phyloP scores from a whole-genome alignment of 2,113 vertebrate species.

The Pseudorhombus dupliciocellatus region DNA sequence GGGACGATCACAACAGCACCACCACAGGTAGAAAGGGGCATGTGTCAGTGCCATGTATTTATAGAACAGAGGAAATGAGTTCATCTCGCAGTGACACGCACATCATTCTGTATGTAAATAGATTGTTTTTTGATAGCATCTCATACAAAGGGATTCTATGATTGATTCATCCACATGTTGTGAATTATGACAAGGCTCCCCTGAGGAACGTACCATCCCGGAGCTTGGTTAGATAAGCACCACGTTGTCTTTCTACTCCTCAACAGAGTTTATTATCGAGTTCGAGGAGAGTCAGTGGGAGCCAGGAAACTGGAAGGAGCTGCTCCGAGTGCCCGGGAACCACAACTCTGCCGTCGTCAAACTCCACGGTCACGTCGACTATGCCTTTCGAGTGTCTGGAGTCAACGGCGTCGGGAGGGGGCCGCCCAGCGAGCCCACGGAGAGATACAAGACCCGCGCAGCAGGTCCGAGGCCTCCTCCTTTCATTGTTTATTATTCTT shows the following conservation, averaged over 20 bases:
- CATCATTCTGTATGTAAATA: conserved; percentile 23
- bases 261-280: conserved; percentile 90
- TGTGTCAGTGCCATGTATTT: neutral
- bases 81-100: neutral
- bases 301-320: conserved; percentile 87
- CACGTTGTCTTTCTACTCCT: conserved; percentile 46
- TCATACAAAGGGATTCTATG: conserved; percentile 45
- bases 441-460: conserved; percentile 86
- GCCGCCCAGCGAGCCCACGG: conserved; percentile 81
- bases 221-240: conserved; percentile 50
- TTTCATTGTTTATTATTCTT: conserved; percentile 27
- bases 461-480: conserved; percentile 79
- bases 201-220: conserved; percentile 32
- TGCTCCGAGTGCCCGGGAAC: conserved; percentile 79
- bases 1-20: conserved; percentile 89
- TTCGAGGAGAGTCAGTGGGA: conserved; percentile 89
- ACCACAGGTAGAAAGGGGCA: conserved; percentile 82
- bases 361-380: conserved; percentile 86
- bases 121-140: conserved; percentile 41
- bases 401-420: conserved; percentile 88
- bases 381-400: conserved; percentile 87
- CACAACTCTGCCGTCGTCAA: conserved; percentile 77
- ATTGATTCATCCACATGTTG: conserved; percentile 55
- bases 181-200: conserved; percentile 54
- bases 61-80: neutral